Percentiles rank a stretch among this genome's conserved stretches.
phyloP scores from a whole-genome alignment of 2,113 vertebrate species.

The Melanotaenia duboulayi region DNA sequence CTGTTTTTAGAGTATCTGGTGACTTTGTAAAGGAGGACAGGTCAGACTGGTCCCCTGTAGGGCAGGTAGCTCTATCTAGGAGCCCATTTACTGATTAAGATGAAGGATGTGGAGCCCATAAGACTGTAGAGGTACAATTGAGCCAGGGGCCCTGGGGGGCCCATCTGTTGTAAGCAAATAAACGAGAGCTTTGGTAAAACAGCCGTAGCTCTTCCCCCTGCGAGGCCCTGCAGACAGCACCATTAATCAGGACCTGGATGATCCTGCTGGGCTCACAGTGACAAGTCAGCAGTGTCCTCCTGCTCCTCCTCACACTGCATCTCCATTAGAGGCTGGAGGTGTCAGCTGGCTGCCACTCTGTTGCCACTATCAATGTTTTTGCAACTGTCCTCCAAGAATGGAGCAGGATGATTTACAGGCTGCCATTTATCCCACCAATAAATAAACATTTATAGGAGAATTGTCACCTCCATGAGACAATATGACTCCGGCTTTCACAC shows the following conservation, averaged over 20 bases:
- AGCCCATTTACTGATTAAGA: conserved; percentile 65
- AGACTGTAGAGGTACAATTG: conserved; percentile 48
- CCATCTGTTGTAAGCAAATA: conserved; percentile 78
- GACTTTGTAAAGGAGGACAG: conserved; percentile 38
- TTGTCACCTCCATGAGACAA: not conserved
- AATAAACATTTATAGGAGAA: conserved; percentile 60
- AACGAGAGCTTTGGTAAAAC: conserved; percentile 49
- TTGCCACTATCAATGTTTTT: conserved; percentile 67
- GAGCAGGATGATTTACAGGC: conserved; percentile 45
- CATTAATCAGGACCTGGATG: conserved; percentile 78
- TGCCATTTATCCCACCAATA: conserved; percentile 46
- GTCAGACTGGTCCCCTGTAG: conserved; percentile 63
- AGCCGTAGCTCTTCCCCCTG: conserved; percentile 46
- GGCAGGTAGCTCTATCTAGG: conserved; percentile 45
- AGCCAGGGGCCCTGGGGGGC: conserved; percentile 64
- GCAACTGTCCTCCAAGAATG: conserved; percentile 72
- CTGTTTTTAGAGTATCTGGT: conserved; percentile 16
- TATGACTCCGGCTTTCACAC: not conserved
- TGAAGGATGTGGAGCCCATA: conserved; percentile 60
- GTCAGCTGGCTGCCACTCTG: conserved; percentile 55
- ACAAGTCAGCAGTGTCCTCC: conserved; percentile 65
- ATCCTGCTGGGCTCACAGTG: conserved; percentile 64
- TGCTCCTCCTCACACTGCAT: conserved; percentile 54
- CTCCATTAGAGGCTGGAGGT: conserved; percentile 70
- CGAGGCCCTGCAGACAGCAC: conserved; percentile 65